These are phyloP conservation scores for Tragulus kanchil DNA, from an alignment of 2,113 vertebrate genomes.

Conservation along the genomic window DNA sequence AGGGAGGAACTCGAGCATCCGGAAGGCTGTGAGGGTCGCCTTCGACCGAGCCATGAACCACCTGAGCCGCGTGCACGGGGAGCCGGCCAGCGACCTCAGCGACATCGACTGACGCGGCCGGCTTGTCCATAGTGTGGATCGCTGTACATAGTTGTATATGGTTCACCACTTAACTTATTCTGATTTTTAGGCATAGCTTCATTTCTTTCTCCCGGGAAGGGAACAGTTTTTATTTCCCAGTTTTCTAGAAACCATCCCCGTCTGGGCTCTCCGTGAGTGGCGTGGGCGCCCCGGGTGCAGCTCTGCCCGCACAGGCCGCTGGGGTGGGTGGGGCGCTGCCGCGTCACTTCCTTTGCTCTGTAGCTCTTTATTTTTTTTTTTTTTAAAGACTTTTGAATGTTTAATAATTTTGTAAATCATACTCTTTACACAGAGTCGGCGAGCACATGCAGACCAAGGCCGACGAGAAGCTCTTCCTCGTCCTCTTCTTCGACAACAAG, in stretches of 20 bases:
- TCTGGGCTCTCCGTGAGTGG: not conserved
- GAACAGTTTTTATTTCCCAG: constrained; percentile 76
- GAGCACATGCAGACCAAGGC: constrained; percentile 99
- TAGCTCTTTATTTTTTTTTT: constrained; percentile 83
- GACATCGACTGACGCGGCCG: constrained; percentile 93
- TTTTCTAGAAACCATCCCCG: constrained; percentile 64
- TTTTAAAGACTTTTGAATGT: constrained; percentile 90
- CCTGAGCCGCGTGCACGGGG: constrained; percentile 96
- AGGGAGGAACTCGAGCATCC: constrained; percentile 96
- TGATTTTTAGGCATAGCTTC: constrained; percentile 84
- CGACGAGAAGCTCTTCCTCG: constrained; percentile 96
- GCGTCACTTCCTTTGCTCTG: constrained; percentile 83
- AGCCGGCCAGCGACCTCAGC: constrained; percentile 97
- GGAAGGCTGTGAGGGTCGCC: constrained; percentile 96
- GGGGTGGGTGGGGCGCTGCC: constrained; percentile 80
- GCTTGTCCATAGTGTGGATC: constrained; percentile 88
- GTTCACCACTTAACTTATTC: constrained; percentile 91
- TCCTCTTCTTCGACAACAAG: constrained; percentile 99
- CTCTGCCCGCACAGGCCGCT: constrained; percentile 72
- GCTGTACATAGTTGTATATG: constrained; percentile 91
- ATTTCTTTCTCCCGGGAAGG: constrained; percentile 81
- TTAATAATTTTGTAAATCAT: constrained; percentile 88
- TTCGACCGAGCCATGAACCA: constrained; percentile 97
- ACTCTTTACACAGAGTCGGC: constrained; percentile 92
- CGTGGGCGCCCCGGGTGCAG: constrained; percentile 77